Evolutionary conservation across 2,888 invertebrate genomes (phyloP), one percentile per base, ranked within the genome.

Genomic region (Girardia tigrina): DNA sequence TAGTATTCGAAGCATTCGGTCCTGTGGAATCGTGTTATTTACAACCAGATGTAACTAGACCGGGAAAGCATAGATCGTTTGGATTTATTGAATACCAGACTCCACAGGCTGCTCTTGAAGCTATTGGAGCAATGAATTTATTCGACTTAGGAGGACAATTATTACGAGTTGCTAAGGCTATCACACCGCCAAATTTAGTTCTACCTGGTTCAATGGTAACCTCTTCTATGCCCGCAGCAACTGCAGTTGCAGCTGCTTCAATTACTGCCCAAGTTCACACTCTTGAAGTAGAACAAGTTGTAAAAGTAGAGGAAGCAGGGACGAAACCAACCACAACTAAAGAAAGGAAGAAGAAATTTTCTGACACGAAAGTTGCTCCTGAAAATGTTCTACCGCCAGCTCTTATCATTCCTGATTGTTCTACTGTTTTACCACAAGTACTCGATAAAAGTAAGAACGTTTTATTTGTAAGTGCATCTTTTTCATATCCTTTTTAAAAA

Each of bases 1-100:
- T 93, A 85, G 98, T 98, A 28, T 98, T 98, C 86, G 97, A 97
- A 86, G 97, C 98, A 16, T 98, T 98, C 85, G 98, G 98, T 0
- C 91, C 91, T 72, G 93, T 98, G 79, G 90, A 91, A 75, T 90
- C 90, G 23, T 77, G 77, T 29, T 28, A 56, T 86, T 87, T 98
- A 81, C 92, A 94, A 71, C 90, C 91, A 84, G 93, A 93, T 76
- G 89, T 91, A 78, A 90, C 91, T 78, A 90, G 91, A 12, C 90
- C 91, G 28, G 91, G 83, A 26, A 85, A 85, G 81, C 87, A 87
- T 70, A 2, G 95, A 85, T 97, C 97, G 42, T 98, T 94, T 85
- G 97, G 95, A 71, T 98, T 95, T 86, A 93, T 98, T 79, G 97
- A 98, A 84, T 98, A 97, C 86, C 92, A 92, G 80, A 90, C 91